These are phyloP conservation scores for Nicator chloris DNA, from an alignment of 2,113 vertebrate genomes.

Conservation along the genomic window DNA sequence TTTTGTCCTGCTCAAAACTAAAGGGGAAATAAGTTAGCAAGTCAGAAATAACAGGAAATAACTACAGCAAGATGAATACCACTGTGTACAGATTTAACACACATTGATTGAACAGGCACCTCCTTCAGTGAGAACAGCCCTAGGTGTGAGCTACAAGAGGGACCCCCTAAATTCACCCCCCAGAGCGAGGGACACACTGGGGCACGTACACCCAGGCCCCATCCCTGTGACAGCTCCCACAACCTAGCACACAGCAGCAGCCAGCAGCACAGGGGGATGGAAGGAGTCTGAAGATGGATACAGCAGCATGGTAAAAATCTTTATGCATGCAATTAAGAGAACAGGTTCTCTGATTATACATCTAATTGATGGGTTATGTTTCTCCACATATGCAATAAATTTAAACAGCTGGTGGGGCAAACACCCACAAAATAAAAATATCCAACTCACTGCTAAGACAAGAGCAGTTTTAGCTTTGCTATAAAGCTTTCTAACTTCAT, in stretches of 20 bases:
- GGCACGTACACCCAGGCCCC: not conserved
- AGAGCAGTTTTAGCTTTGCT: not conserved
- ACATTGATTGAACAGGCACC: not conserved
- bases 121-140: not conserved
- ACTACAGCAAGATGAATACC: not conserved
- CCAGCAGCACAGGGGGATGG: rapidly evolving
- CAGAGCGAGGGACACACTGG: rapidly evolving
- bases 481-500: not conserved
- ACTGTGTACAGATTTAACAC: not conserved
- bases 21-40: not conserved
- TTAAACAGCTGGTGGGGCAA: not conserved
- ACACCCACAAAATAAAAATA: not conserved
- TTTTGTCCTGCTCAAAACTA: not conserved
- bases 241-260: rapidly evolving
- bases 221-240: rapidly evolving
- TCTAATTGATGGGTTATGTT: not conserved
- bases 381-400: not conserved
- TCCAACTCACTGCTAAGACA: not conserved
- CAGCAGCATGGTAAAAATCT: not conserved
- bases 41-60: not conserved
- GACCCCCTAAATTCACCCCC: not conserved
- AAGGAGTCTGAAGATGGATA: not conserved
- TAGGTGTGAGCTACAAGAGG: not conserved
- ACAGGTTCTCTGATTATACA: not conserved
- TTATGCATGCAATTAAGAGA: not conserved